These are phyloP conservation scores for Valencia hispanica DNA, from an alignment of 2,797 vertebrate genomes.

Conservation along the genomic window DNA sequence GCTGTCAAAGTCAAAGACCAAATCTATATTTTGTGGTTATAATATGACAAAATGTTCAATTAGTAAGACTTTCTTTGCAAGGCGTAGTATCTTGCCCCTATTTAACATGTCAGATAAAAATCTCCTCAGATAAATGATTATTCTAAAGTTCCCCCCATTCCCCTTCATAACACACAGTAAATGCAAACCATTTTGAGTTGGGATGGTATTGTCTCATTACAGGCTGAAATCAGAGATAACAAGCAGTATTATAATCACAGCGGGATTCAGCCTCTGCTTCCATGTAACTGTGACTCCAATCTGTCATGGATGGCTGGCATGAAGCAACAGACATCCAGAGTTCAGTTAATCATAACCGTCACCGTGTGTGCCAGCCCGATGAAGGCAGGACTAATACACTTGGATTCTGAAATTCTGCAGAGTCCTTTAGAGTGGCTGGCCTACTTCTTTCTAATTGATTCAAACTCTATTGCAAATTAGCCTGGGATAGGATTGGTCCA, in stretches of 20 bases:
- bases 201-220: constrained; percentile 14
- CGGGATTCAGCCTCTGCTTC: constrained; percentile 8
- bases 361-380: constrained; percentile 32
- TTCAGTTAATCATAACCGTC: constrained; percentile 32
- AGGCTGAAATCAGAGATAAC: constrained; percentile 21
- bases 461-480: constrained; percentile 11
- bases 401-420: constrained; percentile 10
- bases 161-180: constrained; percentile 1
- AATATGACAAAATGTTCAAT: not conserved
- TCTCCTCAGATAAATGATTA: not conserved
- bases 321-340: constrained; percentile 50
- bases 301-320: constrained; percentile 33
- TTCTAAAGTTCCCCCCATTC: not conserved
- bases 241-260: constrained; percentile 18
- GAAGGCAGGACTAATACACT: constrained; percentile 11
- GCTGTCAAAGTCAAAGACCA: not conserved
- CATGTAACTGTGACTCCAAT: constrained; percentile 11
- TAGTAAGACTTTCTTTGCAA: not conserved
- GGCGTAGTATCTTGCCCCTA: not conserved
- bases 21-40: not conserved
- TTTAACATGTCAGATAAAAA: constrained; percentile 1
- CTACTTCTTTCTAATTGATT: constrained; percentile 38
- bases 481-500: not conserved
- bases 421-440: constrained; percentile 37
- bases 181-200: not conserved